Evolutionary conservation across 1,140 invertebrate genomes (phyloP).

Genomic region (Drosophila takahashii): DNA sequence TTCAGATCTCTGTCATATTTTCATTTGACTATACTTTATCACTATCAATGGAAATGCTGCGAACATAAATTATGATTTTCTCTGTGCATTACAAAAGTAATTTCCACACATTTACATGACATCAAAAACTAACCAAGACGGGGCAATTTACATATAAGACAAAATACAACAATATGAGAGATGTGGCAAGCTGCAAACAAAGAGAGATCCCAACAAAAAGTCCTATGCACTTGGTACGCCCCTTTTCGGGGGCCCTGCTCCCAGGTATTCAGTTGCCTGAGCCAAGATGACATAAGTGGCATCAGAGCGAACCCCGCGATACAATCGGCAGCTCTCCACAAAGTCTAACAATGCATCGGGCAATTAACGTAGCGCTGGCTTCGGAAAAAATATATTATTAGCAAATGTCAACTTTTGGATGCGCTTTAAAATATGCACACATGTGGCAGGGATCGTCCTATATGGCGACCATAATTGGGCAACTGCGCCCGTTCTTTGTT

Average conservation of each 20-base stretch:
- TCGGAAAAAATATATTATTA: constrained; percentile 57
- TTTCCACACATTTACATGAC: constrained; percentile 56
- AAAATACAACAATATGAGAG: constrained; percentile 44
- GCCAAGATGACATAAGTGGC: constrained; percentile 67
- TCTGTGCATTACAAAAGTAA: constrained; percentile 31
- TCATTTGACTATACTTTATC: constrained; percentile 23
- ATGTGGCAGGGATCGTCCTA: constrained; percentile 36
- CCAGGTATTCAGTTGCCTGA: constrained; percentile 33
- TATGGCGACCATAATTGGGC: constrained; percentile 40
- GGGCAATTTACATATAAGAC: constrained; percentile 51
- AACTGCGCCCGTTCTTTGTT: constrained; percentile 44
- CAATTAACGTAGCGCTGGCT: constrained; percentile 40
- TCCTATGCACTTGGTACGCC: constrained; percentile 67
- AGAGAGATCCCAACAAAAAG: constrained; percentile 48
- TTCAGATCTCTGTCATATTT: constrained; percentile 9
- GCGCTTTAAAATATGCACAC: constrained; percentile 48
- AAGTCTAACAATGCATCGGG: constrained; percentile 49
- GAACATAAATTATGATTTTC: constrained; percentile 40
- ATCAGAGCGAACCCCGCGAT: constrained; percentile 26
- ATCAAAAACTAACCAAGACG: constrained; percentile 11
- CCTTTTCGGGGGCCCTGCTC: constrained; percentile 16
- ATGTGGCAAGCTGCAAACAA: constrained; percentile 58
- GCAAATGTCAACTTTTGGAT: constrained; percentile 62
- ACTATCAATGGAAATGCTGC: constrained; percentile 28
- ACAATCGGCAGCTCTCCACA: constrained; percentile 33